phyloP scores from a whole-genome alignment of 2,113 vertebrate species.

The Haemorhous mexicanus region DNA sequence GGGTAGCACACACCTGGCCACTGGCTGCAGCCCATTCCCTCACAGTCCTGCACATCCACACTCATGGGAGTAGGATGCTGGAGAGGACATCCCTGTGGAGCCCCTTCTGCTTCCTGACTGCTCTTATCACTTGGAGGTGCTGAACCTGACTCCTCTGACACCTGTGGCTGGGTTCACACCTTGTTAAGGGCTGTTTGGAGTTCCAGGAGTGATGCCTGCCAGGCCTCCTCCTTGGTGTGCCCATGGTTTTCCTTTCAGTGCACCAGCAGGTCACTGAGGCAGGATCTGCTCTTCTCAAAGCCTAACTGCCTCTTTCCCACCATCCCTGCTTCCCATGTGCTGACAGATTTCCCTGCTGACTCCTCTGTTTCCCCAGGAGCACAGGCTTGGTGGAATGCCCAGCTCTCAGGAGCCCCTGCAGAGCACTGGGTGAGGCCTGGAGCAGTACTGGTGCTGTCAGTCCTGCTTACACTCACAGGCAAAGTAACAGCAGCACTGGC shows the following conservation, averaged over 20 bases:
- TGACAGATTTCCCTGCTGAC: not conserved
- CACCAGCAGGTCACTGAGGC: not conserved
- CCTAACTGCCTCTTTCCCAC: not conserved
- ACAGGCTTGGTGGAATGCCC: not conserved
- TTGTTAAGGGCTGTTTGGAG: not conserved
- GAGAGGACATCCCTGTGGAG: not conserved
- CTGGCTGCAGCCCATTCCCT: not conserved
- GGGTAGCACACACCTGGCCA: not conserved
- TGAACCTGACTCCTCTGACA: not conserved
- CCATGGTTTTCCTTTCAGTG: not conserved
- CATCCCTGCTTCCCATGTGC: not conserved
- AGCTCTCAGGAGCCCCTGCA: not conserved
- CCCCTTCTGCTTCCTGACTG: not conserved
- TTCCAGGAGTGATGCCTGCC: not conserved
- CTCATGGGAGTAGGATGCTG: not conserved
- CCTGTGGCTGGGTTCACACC: not conserved
- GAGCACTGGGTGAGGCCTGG: not conserved
- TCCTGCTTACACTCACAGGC: not conserved
- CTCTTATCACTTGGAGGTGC: not conserved
- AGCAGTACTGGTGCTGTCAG: not conserved
- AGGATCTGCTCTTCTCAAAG: not conserved
- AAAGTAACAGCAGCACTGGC: not conserved
- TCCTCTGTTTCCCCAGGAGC: not conserved
- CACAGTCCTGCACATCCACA: accelerated
- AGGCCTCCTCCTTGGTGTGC: not conserved